Evolutionary conservation across 2,888 invertebrate genomes (phyloP), one percentile per base, ranked within the genome.

Genomic region (Entomobrya proxima): DNA sequence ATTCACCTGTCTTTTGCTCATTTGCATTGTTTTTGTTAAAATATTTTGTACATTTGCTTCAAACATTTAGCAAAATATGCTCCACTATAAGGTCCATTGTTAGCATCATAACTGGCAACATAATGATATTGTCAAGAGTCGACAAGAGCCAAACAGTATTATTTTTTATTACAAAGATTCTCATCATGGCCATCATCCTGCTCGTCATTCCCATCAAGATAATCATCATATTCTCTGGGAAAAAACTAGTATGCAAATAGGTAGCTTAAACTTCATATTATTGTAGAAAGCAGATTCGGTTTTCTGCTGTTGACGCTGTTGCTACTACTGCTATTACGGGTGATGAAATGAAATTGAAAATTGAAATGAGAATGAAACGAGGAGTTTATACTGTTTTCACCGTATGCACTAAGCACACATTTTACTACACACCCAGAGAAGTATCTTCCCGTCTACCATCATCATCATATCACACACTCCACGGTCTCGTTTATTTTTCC

Each of bases 261-360:
- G 58, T 44, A 40, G 37, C 35, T 9, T 64, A 37, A 35, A 35
- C 18, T 50, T 40, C 40, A 40, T 15, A 30, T 27, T 47, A 13
- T 30, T 4, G 47, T 50, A 64, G n/a, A 7, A 61, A 7, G 27
- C 13, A 75, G 52, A 47, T 35, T 13, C 52, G 37, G n/a, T n/a
- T 64, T 64, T 64, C 21, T 64, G 64, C 21, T 64, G 64, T 64
- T 64, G 64, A 64, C 64, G 64, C 37, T 64, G 64, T 27, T 58
- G 58, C 11, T 64, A 11, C 35, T 64, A n/a, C 11, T n/a, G 64
- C n/a, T n/a, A n/a, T n/a, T n/a, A n/a, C n/a, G n/a, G n/a, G n/a
- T n/a, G n/a, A n/a, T n/a, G n/a, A n/a, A n/a, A 37, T 55, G 58
- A 76, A n/a, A n/a, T n/a, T 76, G 76, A 76, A 77, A 77, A 77